A percentile compares a stretch with the other conserved stretches of the same genome.
phyloP scores from a whole-genome alignment of 2,113 vertebrate species.

The Anguilla rostrata region DNA sequence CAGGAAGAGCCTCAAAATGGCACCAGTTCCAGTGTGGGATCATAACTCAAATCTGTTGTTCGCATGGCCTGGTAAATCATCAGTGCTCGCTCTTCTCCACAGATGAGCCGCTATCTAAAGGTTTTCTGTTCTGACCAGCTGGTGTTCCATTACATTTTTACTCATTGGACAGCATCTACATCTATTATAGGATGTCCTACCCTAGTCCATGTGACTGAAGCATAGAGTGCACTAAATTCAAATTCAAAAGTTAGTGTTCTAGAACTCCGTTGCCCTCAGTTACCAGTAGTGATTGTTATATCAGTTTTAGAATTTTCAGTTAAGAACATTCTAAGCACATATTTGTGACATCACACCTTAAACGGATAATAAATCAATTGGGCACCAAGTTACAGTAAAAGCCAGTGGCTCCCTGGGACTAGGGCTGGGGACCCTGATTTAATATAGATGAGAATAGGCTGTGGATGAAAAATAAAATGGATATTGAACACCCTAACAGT shows the following conservation, averaged over 20 bases:
- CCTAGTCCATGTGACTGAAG: background rate
- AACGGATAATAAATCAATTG: background rate
- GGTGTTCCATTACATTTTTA: background rate
- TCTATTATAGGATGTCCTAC: background rate
- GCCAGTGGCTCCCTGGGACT: background rate
- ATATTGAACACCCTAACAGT: constrained; percentile 2
- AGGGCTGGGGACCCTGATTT: background rate
- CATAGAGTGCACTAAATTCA: background rate
- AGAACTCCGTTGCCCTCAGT: no score
- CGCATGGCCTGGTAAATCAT: background rate
- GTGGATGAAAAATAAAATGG: background rate
- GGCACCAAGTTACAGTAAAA: background rate
- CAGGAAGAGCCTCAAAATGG: no score
- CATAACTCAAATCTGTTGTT: background rate
- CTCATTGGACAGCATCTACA: background rate
- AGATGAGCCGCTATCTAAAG: background rate
- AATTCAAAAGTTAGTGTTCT: no score
- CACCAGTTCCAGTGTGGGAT: no score
- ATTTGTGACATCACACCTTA: no score
- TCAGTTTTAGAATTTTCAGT: no score
- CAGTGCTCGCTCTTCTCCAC: background rate
- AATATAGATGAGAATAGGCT: background rate
- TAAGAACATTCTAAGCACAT: no score
- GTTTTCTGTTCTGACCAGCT: background rate
- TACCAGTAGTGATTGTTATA: no score